These are phyloP conservation scores for Chaetodon auriga DNA, from an alignment of 2,113 vertebrate genomes.

Conservation along the genomic window DNA sequence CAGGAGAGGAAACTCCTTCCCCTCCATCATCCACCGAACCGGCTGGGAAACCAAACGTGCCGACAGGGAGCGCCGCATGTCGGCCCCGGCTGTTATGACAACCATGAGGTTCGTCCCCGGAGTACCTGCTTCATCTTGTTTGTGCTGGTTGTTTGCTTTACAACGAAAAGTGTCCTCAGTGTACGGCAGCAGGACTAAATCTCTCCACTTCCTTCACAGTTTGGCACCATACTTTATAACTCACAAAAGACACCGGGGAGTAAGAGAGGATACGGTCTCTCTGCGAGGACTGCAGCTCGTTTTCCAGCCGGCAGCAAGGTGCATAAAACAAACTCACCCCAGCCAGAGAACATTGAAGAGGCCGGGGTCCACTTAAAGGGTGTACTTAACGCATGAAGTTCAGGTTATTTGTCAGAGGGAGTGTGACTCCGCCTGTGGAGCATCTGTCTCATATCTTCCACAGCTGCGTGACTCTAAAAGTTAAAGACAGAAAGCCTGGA, in stretches of 20 bases:
- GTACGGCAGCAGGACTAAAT: too few relatives aligned
- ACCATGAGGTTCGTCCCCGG: conserved; percentile 74
- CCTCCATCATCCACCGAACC: conserved; percentile 55
- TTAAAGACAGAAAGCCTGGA: too few relatives aligned
- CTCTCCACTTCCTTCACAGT: conserved; percentile 64
- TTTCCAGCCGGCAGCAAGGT: conserved; percentile 67
- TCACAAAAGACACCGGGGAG: conserved; percentile 82
- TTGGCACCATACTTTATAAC: conserved; percentile 71
- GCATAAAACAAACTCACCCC: too few relatives aligned
- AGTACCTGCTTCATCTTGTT: background rate
- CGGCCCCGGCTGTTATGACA: conserved; percentile 86
- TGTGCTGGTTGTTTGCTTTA: background rate
- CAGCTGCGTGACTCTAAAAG: too few relatives aligned
- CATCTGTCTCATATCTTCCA: too few relatives aligned
- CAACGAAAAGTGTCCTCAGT: too few relatives aligned
- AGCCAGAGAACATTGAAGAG: too few relatives aligned
- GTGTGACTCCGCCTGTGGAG: too few relatives aligned
- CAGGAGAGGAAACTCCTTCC: conserved; percentile 85
- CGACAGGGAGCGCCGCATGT: conserved; percentile 39
- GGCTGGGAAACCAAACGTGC: conserved; percentile 76
- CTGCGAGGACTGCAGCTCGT: conserved; percentile 85
- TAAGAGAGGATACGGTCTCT: conserved; percentile 86
- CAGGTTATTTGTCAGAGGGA: too few relatives aligned
- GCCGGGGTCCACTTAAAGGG: too few relatives aligned
- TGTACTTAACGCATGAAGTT: too few relatives aligned